Evolutionary conservation across 2,113 vertebrate species (phyloP).

Genomic region (Cichladusa arquata): DNA sequence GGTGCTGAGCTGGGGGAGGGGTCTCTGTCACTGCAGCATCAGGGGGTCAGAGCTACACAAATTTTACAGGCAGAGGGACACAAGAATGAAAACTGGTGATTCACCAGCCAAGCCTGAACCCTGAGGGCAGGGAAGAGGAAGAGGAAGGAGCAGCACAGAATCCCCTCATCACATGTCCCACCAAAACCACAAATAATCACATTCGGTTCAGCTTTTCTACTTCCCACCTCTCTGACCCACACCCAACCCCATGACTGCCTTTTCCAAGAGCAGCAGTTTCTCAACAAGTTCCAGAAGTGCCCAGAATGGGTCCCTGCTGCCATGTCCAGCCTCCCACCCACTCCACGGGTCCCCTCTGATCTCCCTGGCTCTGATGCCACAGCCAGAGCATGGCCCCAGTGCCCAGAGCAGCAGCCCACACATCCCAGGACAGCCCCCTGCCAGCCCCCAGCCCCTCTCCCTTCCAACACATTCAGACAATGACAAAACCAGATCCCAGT

Average conservation of each 20-base stretch:
- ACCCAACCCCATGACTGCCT: background rate
- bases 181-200: background rate
- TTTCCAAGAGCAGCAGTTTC: background rate
- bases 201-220: background rate
- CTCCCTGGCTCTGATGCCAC: background rate
- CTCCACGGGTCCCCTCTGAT: rapidly evolving
- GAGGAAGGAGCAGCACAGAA: background rate
- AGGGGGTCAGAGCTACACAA: background rate
- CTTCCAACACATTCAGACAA: background rate
- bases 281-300: background rate
- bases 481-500: background rate
- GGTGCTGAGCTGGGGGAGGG: background rate
- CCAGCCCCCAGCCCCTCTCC: rapidly evolving
- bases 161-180: background rate
- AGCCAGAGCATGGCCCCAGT: rapidly evolving
- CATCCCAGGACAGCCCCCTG: background rate
- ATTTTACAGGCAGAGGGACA: background rate
- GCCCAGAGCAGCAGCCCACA: background rate
- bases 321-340: background rate
- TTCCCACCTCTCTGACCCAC: background rate
- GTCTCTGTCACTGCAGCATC: background rate
- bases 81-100: background rate
- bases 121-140: background rate
- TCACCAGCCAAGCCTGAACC: background rate
- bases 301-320: background rate